phyloP scores from a whole-genome alignment of 2,888 invertebrate genomes.

The Polyploca ridens region DNA sequence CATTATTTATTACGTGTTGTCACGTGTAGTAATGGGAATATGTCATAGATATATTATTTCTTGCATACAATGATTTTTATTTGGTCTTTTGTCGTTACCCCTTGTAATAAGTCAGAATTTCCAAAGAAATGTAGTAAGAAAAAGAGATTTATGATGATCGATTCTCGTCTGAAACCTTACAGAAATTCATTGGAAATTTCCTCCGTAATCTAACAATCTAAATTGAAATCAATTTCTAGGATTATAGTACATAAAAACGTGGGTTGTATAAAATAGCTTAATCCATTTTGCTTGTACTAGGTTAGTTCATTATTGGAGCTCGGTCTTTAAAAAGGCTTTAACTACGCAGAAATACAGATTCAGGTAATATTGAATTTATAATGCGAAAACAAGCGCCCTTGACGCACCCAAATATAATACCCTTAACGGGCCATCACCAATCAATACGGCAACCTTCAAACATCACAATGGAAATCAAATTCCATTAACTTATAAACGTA shows the following conservation, averaged over 20 bases:
- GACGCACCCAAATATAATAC: conserved; percentile 1
- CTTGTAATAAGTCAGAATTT: neutral
- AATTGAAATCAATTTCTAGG: neutral
- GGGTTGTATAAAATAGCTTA: neutral
- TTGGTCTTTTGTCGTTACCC: neutral
- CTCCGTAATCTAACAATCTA: neutral
- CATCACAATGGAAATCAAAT: neutral
- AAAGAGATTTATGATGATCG: conserved; percentile 3
- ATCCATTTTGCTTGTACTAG: neutral
- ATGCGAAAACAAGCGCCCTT: neutral
- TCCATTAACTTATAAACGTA: neutral
- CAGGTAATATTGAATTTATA: neutral
- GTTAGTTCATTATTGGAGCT: too few species aligned
- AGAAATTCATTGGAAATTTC: conserved; percentile 3
- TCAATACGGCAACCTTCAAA: conserved; percentile 2
- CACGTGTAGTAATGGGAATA: neutral
- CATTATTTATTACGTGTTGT: neutral
- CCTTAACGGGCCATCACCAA: neutral
- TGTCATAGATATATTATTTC: neutral
- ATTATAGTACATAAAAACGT: neutral
- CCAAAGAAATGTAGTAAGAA: neutral
- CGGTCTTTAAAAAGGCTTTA: too few species aligned
- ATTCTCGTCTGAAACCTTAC: neutral
- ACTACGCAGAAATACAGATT: neutral
- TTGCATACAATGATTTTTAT: neutral